phyloP scores from a whole-genome alignment of 2,113 vertebrate genomes.

The Felis catus region DNA sequence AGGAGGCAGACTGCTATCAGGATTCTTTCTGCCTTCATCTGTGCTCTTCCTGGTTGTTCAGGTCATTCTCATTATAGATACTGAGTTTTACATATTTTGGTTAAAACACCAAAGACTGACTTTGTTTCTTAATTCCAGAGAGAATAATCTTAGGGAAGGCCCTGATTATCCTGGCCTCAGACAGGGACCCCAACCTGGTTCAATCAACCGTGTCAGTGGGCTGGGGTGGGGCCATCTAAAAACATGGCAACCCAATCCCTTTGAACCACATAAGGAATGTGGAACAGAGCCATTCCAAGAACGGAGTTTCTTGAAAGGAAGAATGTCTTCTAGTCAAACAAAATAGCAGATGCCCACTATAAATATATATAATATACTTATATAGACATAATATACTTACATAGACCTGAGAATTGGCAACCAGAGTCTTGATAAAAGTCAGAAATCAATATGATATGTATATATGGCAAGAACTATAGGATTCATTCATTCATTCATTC shows the following conservation, averaged over 20 bases:
- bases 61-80: not conserved
- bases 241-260: fast-evolving
- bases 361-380: not conserved
- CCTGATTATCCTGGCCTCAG: not conserved
- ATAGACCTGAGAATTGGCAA: not conserved
- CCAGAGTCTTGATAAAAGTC: not conserved
- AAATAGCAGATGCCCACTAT: not conserved
- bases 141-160: not conserved
- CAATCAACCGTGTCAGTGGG: not conserved
- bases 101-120: not conserved
- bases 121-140: not conserved
- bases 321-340: not conserved
- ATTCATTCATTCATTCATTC: not conserved
- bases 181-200: not conserved
- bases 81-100: not conserved
- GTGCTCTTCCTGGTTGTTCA: not conserved
- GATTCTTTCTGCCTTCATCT: not conserved
- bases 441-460: not conserved
- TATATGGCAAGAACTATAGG: not conserved
- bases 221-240: not conserved
- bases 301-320: not conserved
- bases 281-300: not conserved
- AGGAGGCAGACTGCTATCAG: not conserved
- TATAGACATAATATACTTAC: not conserved
- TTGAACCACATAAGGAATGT: not conserved